phyloP scores from a whole-genome alignment of 37 sponge, comb jelly and placozoan genomes.

The Beroe forskalii region DNA sequence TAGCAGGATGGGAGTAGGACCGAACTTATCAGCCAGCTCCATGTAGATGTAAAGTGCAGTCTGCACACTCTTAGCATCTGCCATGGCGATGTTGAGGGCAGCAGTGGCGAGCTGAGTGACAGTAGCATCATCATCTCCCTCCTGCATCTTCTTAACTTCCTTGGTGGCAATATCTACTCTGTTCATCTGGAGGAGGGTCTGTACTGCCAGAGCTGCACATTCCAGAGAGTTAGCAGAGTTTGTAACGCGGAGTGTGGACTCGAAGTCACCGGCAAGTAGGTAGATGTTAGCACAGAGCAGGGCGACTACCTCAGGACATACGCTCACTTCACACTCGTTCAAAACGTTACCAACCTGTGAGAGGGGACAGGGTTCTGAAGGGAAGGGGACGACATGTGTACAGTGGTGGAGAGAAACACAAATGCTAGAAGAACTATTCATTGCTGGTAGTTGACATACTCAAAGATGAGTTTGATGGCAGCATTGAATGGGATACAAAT shows the following conservation, averaged over 20 bases:
- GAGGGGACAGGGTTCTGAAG: neutral
- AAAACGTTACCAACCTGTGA: conserved; percentile 53
- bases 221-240: conserved; percentile 38
- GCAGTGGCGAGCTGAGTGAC: conserved; percentile 92
- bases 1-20: conserved; percentile 87
- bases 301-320: conserved; percentile 30
- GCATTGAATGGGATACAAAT: neutral
- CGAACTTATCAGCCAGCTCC: conserved; percentile 94
- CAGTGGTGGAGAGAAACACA: no score
- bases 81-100: conserved; percentile 88
- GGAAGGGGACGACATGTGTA: no score
- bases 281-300: conserved; percentile 60
- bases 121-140: conserved; percentile 93
- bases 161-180: conserved; percentile 95
- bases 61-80: conserved; percentile 62
- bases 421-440: no score
- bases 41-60: conserved; percentile 87
- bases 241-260: conserved; percentile 36
- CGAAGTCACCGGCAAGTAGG: conserved; percentile 43
- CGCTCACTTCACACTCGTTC: conserved; percentile 19
- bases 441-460: no score
- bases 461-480: no score
- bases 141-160: conserved; percentile 91
- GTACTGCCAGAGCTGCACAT: conserved; percentile 80
- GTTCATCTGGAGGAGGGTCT: conserved; percentile 82